phyloP scores from a whole-genome alignment of 2,113 vertebrate genomes.

The Ceuthmochares aereus region DNA sequence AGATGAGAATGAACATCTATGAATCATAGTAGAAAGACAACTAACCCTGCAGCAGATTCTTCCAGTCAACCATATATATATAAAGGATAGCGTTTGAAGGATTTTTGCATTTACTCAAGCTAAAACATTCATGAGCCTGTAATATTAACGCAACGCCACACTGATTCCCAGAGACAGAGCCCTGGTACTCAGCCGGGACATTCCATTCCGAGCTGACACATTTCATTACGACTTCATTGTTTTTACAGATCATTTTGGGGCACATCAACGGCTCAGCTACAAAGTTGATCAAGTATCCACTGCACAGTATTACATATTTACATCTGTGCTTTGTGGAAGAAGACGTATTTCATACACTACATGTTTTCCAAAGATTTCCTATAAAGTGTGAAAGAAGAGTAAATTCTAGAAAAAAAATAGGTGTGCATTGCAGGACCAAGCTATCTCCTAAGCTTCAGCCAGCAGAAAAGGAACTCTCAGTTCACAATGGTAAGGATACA shows the following conservation, averaged over 20 bases:
- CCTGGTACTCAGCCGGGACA: background rate
- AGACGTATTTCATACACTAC: background rate
- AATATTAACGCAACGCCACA: background rate
- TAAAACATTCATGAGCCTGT: conserved; percentile 51
- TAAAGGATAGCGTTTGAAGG: background rate
- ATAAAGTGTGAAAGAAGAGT: background rate
- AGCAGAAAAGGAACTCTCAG: background rate
- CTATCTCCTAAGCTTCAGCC: background rate
- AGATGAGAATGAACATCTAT: conserved; percentile 18
- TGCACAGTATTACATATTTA: background rate
- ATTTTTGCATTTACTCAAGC: conserved; percentile 36
- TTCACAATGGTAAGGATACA: background rate
- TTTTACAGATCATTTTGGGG: background rate
- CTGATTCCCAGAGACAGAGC: conserved; percentile 6
- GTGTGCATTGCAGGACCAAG: background rate
- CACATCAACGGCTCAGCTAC: background rate
- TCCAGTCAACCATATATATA: background rate
- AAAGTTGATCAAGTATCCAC: background rate
- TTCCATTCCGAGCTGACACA: background rate
- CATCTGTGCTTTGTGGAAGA: background rate
- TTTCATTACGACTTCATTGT: background rate
- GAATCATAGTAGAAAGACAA: conserved; percentile 18
- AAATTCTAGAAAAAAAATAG: background rate
- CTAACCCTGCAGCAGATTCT: background rate
- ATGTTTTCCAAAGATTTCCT: background rate